These are phyloP conservation scores for Mythimna impura DNA, from an alignment of 2,888 invertebrate genomes.

Conservation along the genomic window DNA sequence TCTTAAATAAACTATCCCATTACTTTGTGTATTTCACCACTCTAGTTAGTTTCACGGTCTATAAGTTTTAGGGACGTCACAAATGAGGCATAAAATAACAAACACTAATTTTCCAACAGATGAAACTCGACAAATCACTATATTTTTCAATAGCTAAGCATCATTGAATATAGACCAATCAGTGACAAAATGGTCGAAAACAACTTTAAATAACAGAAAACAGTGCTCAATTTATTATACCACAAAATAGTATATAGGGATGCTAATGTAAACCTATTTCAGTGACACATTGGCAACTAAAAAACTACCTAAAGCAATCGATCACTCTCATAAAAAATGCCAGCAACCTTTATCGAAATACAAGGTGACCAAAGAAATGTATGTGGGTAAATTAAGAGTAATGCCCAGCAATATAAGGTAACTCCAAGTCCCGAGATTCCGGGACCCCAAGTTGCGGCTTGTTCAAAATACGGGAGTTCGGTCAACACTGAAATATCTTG, in stretches of 20 bases:
- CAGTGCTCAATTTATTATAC: background rate
- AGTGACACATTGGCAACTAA: background rate
- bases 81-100: background rate
- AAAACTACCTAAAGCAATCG: conserved; percentile 11
- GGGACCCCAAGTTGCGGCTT: conserved; percentile 21
- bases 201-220: background rate
- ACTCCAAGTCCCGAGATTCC: conserved; percentile 22
- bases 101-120: conserved; percentile 2
- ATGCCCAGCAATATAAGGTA: conserved; percentile 57
- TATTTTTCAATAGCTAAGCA: background rate
- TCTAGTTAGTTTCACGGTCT: background rate
- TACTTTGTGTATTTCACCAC: background rate
- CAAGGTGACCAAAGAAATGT: conserved; percentile 51
- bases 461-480: conserved; percentile 36
- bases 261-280: background rate
- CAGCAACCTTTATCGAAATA: conserved; percentile 18
- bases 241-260: background rate
- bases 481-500: conserved; percentile 47
- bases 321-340: conserved; percentile 34
- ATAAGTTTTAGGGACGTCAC: background rate
- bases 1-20: background rate
- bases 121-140: background rate
- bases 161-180: background rate
- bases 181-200: background rate
- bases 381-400: conserved; percentile 65